phyloP scores from a whole-genome alignment of 2,113 vertebrate genomes.

The Pimephales promelas region DNA sequence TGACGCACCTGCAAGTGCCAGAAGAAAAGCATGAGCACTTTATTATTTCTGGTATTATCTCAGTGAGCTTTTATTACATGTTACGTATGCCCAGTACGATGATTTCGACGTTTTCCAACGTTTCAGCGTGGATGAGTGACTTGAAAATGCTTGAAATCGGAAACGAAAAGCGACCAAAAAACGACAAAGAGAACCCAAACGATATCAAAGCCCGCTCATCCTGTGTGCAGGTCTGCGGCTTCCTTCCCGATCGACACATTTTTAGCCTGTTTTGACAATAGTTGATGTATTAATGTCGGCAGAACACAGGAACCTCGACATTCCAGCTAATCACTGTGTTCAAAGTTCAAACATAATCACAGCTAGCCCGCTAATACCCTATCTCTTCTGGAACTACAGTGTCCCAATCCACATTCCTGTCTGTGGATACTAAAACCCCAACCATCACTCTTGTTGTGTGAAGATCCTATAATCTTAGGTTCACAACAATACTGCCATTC shows the following conservation, averaged over 20 bases:
- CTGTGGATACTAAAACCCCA: constrained; percentile 71
- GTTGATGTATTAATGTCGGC: constrained; percentile 65
- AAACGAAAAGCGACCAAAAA: neutral
- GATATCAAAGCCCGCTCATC: constrained; percentile 15
- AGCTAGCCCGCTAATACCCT: constrained; percentile 61
- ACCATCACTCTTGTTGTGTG: constrained; percentile 55
- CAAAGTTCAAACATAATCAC: constrained; percentile 76
- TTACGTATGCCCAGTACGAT: too few species aligned
- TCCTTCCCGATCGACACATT: constrained; percentile 16
- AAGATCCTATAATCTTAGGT: constrained; percentile 59
- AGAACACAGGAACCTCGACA: constrained; percentile 69
- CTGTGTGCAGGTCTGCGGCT: neutral
- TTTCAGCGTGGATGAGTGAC: too few species aligned
- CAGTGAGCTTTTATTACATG: too few species aligned
- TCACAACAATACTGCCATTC: constrained; percentile 54
- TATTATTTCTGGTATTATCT: too few species aligned
- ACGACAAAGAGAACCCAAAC: constrained; percentile 2
- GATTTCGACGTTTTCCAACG: too few species aligned
- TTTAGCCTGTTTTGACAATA: constrained; percentile 57
- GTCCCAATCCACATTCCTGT: constrained; percentile 78
- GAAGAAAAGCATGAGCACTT: too few species aligned
- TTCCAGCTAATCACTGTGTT: constrained; percentile 73
- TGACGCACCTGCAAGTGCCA: too few species aligned
- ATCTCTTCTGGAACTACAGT: constrained; percentile 77
- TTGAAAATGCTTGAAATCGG: too few species aligned